Conservation (phyloP, 2,888 invertebrate genomes). For the Mystacides longicornis region DNA sequence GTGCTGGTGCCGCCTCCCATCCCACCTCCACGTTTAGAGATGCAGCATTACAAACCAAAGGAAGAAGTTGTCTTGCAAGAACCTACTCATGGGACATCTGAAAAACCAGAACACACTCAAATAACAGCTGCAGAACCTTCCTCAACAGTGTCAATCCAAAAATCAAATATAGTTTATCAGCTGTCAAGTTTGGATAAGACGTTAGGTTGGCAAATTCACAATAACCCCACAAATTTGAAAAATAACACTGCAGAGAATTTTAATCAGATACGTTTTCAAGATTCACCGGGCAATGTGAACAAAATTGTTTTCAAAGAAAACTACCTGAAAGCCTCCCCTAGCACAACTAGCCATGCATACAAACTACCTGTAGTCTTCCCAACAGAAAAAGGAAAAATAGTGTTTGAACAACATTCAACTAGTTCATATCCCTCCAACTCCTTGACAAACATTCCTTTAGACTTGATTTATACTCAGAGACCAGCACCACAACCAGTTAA, state of each 20-base stretch:
- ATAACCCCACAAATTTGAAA: slow-evolving; percentile 30
- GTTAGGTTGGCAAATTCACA: slow-evolving; percentile 40
- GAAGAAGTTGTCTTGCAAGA: slow-evolving; percentile 28
- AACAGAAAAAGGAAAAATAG: slow-evolving; percentile 23
- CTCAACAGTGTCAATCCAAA: slow-evolving; percentile 49
- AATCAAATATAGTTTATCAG: slow-evolving; percentile 58
- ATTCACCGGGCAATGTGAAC: slow-evolving; percentile 17
- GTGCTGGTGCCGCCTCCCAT: slow-evolving; percentile 64
- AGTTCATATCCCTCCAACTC: slow-evolving; percentile 11
- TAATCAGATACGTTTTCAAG: slow-evolving; percentile 26
- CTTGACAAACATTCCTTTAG: background rate
- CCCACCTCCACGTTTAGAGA: slow-evolving; percentile 38
- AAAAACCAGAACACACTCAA: slow-evolving; percentile 28
- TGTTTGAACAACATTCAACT: slow-evolving; percentile 25
- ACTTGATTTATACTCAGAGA: background rate
- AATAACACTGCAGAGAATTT: slow-evolving; percentile 29
- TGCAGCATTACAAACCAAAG: slow-evolving; percentile 32
- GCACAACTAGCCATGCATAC: slow-evolving; percentile 3
- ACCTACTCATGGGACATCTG: slow-evolving; percentile 12
- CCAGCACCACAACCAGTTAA: slow-evolving; percentile 11
- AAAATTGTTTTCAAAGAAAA: slow-evolving; percentile 20
- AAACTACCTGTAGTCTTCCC: slow-evolving; percentile 22
- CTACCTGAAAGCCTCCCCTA: slow-evolving; percentile 11
- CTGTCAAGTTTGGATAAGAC: slow-evolving; percentile 45
- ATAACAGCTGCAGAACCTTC: slow-evolving; percentile 19